Base-by-base conservation (phyloP, 2,888 invertebrate genomes). In the Elmis aenea region DNA sequence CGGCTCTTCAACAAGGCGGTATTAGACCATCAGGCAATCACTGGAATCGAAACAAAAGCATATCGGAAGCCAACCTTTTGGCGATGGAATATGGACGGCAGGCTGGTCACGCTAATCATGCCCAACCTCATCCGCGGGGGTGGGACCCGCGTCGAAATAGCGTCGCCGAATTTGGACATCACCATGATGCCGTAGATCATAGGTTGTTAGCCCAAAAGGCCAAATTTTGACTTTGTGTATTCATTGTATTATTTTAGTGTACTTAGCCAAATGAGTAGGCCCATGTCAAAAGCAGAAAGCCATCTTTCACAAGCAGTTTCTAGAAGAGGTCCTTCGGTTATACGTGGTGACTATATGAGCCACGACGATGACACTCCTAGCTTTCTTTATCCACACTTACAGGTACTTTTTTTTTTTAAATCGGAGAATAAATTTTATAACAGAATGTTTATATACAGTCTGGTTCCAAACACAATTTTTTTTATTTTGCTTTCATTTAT, bases 31-130 rank as follows among this genome's bases (percentile, higher is more conserved):
- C 41, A 11, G 38, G 28, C 9, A 32, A 29, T 13, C 60, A 62
- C 39, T 69, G 68, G 64, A 63, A 59, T 36, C 55, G 71, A 37
- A 69, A 71, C 35, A 83, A 83, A 57, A 89, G 89, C 42, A 81
- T 83, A 50, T 90, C 90, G 53, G 92, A 92, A 64, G 91, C 91
- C 5, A 91, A 92, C 70, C 70, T 92, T 12, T 68, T 91, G 23
- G 77, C 79, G 2, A 71, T 75, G 2, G 80, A 80, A 23, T 75
- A 75, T 13, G 69, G 57, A 29, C 58, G 62, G 44, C 57, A 56
- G n/a, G 52, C 54, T 34, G 54, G 54, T 31, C 46, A 50, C 13
- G 52, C 52, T 5, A 49, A 50, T 4, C 37, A 38, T 12, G 37
- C 41, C 10, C 53, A 53, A 33, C 52, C 51, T 5, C 69, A 74